These are phyloP conservation scores for Diarsia rubi DNA, from an alignment of 2,888 invertebrate species.

Conservation along the genomic window DNA sequence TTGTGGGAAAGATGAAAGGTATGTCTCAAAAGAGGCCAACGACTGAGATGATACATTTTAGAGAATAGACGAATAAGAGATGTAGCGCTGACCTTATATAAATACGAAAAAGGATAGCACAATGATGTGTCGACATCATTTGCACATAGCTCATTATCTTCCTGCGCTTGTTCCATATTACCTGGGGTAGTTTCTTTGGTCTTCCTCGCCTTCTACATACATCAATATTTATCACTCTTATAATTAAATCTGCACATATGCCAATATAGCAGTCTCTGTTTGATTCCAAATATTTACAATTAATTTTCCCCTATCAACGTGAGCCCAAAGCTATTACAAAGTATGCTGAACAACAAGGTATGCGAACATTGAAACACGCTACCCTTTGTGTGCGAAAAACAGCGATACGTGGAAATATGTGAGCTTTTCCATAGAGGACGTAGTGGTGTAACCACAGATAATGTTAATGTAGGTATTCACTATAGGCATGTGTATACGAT, in stretches of 20 bases:
- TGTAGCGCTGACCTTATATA: background rate
- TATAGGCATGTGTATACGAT: background rate
- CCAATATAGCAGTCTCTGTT: no score
- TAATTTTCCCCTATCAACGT: background rate
- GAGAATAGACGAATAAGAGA: background rate
- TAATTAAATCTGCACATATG: no score
- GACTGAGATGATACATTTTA: background rate
- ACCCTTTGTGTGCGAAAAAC: conserved; percentile 31
- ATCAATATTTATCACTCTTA: no score
- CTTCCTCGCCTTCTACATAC: no score
- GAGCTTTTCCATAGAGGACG: conserved; percentile 9
- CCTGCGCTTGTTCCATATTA: no score
- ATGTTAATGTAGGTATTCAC: background rate
- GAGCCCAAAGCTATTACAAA: conserved; percentile 7
- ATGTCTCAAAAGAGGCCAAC: background rate
- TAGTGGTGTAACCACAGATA: background rate
- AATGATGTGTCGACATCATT: background rate
- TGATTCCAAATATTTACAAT: background rate
- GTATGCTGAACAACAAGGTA: conserved; percentile 11
- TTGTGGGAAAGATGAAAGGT: background rate
- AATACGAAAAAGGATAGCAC: background rate
- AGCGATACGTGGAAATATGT: conserved; percentile 13
- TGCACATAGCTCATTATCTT: background rate
- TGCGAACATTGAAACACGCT: conserved; percentile 19
- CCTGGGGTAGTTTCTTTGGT: no score